phyloP scores from a whole-genome alignment of 92 coral and sea anemone genomes.

The Parazoanthus atlanticus region DNA sequence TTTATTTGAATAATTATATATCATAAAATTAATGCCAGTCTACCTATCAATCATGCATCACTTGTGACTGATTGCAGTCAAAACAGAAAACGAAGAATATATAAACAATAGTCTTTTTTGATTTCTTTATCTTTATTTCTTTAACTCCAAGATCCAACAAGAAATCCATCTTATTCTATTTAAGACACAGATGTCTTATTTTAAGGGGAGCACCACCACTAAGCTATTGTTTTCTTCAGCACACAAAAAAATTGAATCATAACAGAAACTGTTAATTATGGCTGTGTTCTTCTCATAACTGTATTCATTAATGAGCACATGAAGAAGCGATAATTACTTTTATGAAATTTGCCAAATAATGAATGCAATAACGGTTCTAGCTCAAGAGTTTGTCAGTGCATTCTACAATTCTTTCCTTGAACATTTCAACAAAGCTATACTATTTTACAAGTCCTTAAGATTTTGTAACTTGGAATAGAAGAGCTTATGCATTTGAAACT shows the following conservation, averaged over 20 bases:
- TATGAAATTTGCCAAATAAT: constrained; percentile 9
- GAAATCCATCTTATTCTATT: background rate
- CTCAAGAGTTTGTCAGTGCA: background rate
- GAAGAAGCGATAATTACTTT: constrained; percentile 30
- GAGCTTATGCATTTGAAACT: background rate
- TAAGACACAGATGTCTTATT: constrained; percentile 4
- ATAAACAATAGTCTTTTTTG: background rate
- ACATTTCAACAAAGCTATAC: background rate
- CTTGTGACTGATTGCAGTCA: background rate
- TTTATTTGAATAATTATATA: background rate
- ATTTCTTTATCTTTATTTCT: no score
- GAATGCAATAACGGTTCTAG: background rate
- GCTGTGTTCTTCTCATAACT: constrained; percentile 21
- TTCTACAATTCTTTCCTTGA: background rate
- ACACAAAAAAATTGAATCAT: constrained; percentile 18
- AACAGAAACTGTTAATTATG: constrained; percentile 12
- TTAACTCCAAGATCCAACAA: background rate
- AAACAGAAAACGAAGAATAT: constrained; percentile 1
- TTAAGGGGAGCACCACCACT: background rate
- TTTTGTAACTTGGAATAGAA: background rate
- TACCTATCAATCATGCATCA: background rate
- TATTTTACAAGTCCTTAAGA: background rate
- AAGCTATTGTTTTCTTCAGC: constrained; percentile 8
- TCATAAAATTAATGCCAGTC: background rate
- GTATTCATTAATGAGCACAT: constrained; percentile 18